These are phyloP conservation scores for Ophioderma brevispina DNA, from an alignment of 35 echinoderm and acorn worm species.

Conservation along the genomic window DNA sequence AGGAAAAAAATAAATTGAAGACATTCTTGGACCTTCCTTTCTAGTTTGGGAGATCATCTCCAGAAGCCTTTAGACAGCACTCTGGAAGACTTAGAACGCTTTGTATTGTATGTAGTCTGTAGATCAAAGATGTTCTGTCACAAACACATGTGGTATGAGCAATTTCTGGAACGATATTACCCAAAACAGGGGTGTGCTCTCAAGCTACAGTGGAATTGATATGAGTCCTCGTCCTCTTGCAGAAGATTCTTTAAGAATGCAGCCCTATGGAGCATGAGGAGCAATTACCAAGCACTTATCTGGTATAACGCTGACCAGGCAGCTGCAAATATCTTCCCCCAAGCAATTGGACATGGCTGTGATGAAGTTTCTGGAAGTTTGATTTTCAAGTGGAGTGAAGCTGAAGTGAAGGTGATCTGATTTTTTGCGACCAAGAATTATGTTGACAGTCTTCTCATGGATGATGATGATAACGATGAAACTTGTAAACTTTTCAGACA, in stretches of 20 bases:
- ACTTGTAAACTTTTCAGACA: background rate
- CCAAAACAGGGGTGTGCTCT: too few relatives aligned
- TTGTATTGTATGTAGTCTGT: background rate
- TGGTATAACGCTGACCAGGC: too few relatives aligned
- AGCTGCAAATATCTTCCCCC: too few relatives aligned
- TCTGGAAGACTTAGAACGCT: background rate
- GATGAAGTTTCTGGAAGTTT: too few relatives aligned
- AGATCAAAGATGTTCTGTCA: background rate
- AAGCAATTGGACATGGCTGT: slow-evolving; percentile 5
- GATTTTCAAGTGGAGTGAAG: background rate
- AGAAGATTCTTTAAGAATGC: background rate
- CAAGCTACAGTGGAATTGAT: too few relatives aligned
- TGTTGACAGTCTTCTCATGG: background rate
- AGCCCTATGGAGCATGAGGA: too few relatives aligned
- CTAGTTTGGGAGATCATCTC: background rate
- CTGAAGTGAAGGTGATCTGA: too few relatives aligned
- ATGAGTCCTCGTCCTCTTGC: background rate
- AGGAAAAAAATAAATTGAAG: background rate
- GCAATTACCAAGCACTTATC: too few relatives aligned
- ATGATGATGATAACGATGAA: background rate
- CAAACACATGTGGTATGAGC: too few relatives aligned
- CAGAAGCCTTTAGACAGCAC: background rate
- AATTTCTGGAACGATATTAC: too few relatives aligned
- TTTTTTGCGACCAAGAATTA: background rate
- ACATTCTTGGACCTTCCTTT: background rate